Evolutionary conservation across 2,888 invertebrate species (phyloP), one percentile per base, ranked within the genome.

Genomic region (Dusona sp.): DNA sequence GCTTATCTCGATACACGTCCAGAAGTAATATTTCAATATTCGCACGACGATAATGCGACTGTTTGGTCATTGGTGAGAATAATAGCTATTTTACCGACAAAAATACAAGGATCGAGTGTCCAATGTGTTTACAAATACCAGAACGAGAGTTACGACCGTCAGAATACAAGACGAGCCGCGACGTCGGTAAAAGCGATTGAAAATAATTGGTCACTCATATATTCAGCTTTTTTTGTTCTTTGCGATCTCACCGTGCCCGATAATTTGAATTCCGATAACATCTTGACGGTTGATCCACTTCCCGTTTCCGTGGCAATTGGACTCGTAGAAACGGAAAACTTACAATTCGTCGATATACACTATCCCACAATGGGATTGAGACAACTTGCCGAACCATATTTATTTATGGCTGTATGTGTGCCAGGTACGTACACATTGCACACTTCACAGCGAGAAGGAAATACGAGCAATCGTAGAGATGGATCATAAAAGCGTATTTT

Each of bases 191-290:
- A 92, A 48, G 92, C 94, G 57, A 94, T 95, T 86, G 92, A 94
- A 29, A 95, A 95, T 64, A 94, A 95, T 89, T 95, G 95, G 92
- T 93, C 94, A 64, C 92, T 95, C n/a, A 91, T 92, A 48, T 95
- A 94, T 89, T 93, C 94, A 3, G 94, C 94, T 0, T 94, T 93
- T 89, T 94, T 93, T 77, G 92, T 95, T 19, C 91, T 94, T 88
- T 95, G 95, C 85, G 94, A 93, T 68, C 89, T 93, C 86, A 87
- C 45, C 87, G 90, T 88, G 78, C 86, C 73, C 77, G 88, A 77
- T 68, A 75, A 68, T 65, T 68, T 78, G 16, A 74, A 85, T 38
- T 22, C 57, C 57, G 88, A 86, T 1, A 29, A 74, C 13, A 16
- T 79, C 13, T 81, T 82, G 33, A n/a, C 77, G 54, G 48, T 42